These are phyloP conservation scores for Dicyrtomina minuta DNA, from an alignment of 2,888 invertebrate genomes.

Conservation along the genomic window DNA sequence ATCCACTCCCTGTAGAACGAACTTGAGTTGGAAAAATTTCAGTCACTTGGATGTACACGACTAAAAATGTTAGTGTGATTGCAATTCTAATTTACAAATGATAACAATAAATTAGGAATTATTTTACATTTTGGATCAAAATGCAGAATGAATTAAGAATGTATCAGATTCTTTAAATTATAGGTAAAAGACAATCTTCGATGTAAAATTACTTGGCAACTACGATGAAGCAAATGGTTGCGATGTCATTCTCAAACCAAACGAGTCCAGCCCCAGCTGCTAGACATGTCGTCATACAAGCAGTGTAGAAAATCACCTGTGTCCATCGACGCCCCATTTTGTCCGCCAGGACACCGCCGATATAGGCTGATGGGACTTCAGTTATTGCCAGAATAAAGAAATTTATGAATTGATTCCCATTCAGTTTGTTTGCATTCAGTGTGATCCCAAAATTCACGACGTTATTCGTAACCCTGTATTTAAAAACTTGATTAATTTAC, in stretches of 20 bases:
- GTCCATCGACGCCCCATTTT: conserved; percentile 62
- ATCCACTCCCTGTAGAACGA: conserved; percentile 66
- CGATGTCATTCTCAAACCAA: too few species aligned
- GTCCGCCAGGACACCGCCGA: conserved; percentile 63
- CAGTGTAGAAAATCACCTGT: conserved; percentile 58
- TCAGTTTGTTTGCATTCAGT: conserved; percentile 56
- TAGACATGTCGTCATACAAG: conserved; percentile 47
- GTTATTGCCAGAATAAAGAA: conserved; percentile 66
- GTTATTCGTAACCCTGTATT: too few species aligned
- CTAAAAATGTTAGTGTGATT: conserved; percentile 62
- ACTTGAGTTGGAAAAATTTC: conserved; percentile 69
- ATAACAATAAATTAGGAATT: too few species aligned
- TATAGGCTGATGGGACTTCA: conserved; percentile 66
- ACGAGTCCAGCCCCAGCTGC: conserved; percentile 41
- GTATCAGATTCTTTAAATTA: too few species aligned
- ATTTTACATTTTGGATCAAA: too few species aligned
- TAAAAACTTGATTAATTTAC: too few species aligned
- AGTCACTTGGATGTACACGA: conserved; percentile 64
- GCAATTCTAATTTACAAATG: too few species aligned
- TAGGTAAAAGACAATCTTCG: too few species aligned
- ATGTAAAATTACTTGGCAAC: too few species aligned
- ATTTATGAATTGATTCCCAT: conserved; percentile 68
- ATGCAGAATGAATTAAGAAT: too few species aligned
- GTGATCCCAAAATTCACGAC: too few species aligned
- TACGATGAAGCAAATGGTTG: too few species aligned